Percentiles rank a stretch among this genome's conserved stretches.
These are phyloP conservation scores for Urocitellus parryii DNA, from an alignment of 2,113 vertebrate species.

Conservation along the genomic window DNA sequence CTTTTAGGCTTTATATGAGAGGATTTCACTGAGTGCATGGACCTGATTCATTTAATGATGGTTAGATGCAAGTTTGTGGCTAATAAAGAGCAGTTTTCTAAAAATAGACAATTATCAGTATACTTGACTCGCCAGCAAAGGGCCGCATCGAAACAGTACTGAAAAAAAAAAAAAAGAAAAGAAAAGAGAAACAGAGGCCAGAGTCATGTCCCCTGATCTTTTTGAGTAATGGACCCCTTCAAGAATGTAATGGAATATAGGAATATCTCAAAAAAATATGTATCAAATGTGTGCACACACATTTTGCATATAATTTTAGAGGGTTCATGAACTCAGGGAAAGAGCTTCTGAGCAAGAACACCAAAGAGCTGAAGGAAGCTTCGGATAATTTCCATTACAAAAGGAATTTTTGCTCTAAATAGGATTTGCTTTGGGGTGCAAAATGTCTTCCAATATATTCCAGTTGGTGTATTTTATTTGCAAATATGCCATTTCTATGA, in stretches of 20 bases:
- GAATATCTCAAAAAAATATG: background rate
- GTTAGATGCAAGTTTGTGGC: background rate
- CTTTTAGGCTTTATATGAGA: constrained; percentile 30
- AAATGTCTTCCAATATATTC: constrained; percentile 48
- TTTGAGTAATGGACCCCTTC: background rate
- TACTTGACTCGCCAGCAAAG: background rate
- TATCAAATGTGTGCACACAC: background rate
- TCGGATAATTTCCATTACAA: constrained; percentile 73
- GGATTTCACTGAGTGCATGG: background rate
- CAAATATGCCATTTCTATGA: constrained; percentile 59
- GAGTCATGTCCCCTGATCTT: background rate
- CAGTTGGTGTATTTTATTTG: constrained; percentile 65
- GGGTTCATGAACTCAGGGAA: background rate
- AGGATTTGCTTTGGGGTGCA: constrained; percentile 51
- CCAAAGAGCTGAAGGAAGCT: background rate
- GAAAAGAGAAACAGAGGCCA: background rate
- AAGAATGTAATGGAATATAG: constrained; percentile 44
- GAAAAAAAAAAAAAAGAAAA: background rate
- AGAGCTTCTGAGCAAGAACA: constrained; percentile 43
- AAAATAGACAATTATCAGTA: constrained; percentile 43
- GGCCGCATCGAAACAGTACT: background rate
- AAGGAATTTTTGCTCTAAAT: constrained; percentile 60
- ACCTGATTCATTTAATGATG: constrained; percentile 35
- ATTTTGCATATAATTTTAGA: constrained; percentile 44
- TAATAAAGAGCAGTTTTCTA: constrained; percentile 52